phyloP scores from a whole-genome alignment of 2,113 vertebrate genomes.

The Nibea albiflora region DNA sequence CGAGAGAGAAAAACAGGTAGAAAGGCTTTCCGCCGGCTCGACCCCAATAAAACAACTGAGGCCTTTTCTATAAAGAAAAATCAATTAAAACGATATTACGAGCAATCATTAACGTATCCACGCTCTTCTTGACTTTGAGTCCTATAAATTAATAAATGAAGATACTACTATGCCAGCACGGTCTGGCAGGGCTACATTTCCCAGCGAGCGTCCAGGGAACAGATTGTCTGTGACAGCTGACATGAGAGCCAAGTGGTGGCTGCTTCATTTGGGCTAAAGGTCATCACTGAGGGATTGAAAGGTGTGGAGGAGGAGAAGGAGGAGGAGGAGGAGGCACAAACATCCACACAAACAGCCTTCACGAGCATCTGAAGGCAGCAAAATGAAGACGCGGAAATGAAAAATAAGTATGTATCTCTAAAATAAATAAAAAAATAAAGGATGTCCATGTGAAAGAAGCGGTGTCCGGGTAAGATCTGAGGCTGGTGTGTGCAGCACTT shows the following conservation, averaged over 20 bases:
- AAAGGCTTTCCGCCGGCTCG: background rate
- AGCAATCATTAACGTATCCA: background rate
- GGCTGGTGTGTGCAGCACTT: background rate
- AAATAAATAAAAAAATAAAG: background rate
- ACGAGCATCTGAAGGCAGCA: background rate
- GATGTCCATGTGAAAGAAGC: background rate
- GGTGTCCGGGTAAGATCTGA: too few relatives aligned
- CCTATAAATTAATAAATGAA: background rate
- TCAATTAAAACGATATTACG: background rate
- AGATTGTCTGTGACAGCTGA: slow-evolving; percentile 68
- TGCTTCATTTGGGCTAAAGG: slow-evolving; percentile 75
- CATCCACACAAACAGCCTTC: slow-evolving; percentile 26
- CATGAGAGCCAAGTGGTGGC: slow-evolving; percentile 49
- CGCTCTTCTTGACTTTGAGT: background rate
- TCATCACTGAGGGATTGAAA: slow-evolving; percentile 54
- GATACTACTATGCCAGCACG: background rate
- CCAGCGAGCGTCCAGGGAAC: slow-evolving; percentile 48
- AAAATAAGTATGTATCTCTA: background rate
- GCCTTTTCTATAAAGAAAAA: background rate
- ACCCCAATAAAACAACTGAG: background rate
- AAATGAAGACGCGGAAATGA: background rate
- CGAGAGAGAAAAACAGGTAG: background rate
- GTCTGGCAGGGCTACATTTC: slow-evolving; percentile 31
- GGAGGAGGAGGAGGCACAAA: slow-evolving; percentile 9
- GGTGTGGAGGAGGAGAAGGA: slow-evolving; percentile 10